Evolutionary conservation across 2,797 vertebrate genomes (phyloP).

Genomic region (Hoplostethus mediterraneus): DNA sequence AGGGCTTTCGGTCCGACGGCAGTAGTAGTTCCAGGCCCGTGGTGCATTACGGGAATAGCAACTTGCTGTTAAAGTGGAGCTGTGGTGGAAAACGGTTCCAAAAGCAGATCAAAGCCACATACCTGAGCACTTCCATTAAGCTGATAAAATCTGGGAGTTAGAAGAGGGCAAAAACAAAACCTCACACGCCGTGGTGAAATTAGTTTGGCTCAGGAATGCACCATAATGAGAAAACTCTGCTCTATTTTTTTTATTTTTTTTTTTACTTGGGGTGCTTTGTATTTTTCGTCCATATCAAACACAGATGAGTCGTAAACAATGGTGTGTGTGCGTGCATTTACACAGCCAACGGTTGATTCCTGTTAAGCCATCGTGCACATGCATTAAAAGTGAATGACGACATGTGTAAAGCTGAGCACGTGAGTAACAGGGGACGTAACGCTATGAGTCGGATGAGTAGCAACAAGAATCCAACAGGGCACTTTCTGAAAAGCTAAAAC

Average conservation of each 20-base stretch:
- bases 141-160: conserved; percentile 71
- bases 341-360: background rate
- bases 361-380: background rate
- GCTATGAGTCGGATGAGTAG: background rate
- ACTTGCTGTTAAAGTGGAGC: conserved; percentile 72
- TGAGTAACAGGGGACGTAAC: conserved; percentile 3
- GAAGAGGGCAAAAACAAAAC: conserved; percentile 63
- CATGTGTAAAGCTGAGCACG: background rate
- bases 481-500: background rate
- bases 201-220: conserved; percentile 51
- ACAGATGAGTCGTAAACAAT: conserved; percentile 6
- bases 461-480: background rate
- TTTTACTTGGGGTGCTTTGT: conserved; percentile 39
- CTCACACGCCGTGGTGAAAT: conserved; percentile 50
- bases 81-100: conserved; percentile 75
- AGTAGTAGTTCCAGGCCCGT: conserved; percentile 16
- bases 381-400: background rate
- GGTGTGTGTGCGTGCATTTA: conserved; percentile 3
- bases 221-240: conserved; percentile 52
- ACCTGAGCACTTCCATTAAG: conserved; percentile 73
- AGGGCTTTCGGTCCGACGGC: conserved; percentile 5
- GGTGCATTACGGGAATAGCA: conserved; percentile 70
- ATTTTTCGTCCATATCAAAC: conserved; percentile 27
- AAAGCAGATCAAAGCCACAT: conserved; percentile 77
- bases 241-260: background rate